Evolutionary conservation across 2,113 vertebrate genomes (phyloP), one percentile per base, ranked within the genome.

Genomic region (Pitta sordida): DNA sequence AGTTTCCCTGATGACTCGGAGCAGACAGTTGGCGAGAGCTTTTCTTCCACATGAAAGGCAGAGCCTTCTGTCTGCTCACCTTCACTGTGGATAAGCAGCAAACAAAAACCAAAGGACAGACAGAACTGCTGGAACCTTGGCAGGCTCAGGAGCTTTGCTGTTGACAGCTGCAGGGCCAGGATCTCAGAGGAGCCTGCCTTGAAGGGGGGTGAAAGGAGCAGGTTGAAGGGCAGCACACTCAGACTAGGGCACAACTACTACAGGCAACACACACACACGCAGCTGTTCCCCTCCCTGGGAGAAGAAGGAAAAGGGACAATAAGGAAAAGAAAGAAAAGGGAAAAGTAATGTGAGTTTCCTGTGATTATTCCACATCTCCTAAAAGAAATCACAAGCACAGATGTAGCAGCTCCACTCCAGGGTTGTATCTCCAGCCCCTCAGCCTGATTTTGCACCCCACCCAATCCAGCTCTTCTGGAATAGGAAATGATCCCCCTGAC

Each of bases 191-290:
- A 63, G 30, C 16, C 53, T 15, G 24, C 39, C 60, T 21, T 4
- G 6, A 76, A 2, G 0, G 2, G 18, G 4, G 7, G 15, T 0
- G 0, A 55, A 75, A 51, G 59, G 32, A 13, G 37, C 48, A 17
- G 29, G 76, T 19, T 21, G 9, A 63, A 51, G 56, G 16, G 51
- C 71, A 70, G 74, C 34, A 63, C 39, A 11, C 44, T 15, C 64
- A 37, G 48, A 37, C 26, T 80, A 75, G 18, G 20, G 37, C 29
- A 9, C 24, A 63, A 2, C 13, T 30, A n/a, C 27, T 51, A 13
- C 0, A 0, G 46, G 23, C 60, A n/a, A 26, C 36, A 58, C 48
- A 46, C 59, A 29, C 44, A 36, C 22, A 8, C 0, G 1, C 6
- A n/a, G 60, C 41, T 75, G 30, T 15, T 37, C 46, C 17, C 29